These are phyloP conservation scores for Parelbella ahira DNA, from an alignment of 2,888 invertebrate genomes.

Conservation along the genomic window DNA sequence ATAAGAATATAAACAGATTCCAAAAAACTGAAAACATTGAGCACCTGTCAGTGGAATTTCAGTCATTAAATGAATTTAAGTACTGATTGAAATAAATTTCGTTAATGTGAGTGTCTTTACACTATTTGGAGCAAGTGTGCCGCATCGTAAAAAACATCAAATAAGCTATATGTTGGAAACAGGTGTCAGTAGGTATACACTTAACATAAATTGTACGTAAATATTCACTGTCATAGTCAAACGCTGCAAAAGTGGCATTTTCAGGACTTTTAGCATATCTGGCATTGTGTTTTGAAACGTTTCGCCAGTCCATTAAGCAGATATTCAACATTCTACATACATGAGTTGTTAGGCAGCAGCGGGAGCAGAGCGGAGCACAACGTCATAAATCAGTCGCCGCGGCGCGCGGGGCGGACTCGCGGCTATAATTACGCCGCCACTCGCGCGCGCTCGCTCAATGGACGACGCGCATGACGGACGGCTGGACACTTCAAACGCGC, in stretches of 20 bases:
- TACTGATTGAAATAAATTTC: constrained; percentile 14
- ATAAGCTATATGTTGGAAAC: no score
- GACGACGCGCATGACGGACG: constrained; percentile 18
- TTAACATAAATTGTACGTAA: constrained; percentile 3
- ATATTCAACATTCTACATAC: constrained; percentile 11
- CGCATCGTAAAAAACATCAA: no score
- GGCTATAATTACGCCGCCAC: constrained; percentile 38
- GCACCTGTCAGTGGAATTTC: constrained; percentile 15
- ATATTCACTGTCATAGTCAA: constrained; percentile 1
- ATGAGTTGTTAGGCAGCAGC: background rate
- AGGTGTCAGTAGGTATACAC: constrained; percentile 7
- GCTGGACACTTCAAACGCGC: constrained; percentile 21
- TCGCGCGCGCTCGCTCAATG: constrained; percentile 32
- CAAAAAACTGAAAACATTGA: background rate
- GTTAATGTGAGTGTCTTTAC: background rate
- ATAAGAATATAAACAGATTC: constrained; percentile 15
- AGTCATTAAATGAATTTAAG: constrained; percentile 10
- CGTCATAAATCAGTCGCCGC: constrained; percentile 62
- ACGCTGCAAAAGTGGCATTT: constrained; percentile 9
- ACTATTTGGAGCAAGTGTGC: no score
- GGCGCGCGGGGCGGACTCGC: constrained; percentile 32
- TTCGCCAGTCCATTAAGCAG: constrained; percentile 18
- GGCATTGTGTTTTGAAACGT: constrained; percentile 14
- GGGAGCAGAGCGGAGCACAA: constrained; percentile 21
- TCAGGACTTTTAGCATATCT: constrained; percentile 14